Conservation (phyloP, 2,888 invertebrate species). For the Listrodromus nycthemerus region DNA sequence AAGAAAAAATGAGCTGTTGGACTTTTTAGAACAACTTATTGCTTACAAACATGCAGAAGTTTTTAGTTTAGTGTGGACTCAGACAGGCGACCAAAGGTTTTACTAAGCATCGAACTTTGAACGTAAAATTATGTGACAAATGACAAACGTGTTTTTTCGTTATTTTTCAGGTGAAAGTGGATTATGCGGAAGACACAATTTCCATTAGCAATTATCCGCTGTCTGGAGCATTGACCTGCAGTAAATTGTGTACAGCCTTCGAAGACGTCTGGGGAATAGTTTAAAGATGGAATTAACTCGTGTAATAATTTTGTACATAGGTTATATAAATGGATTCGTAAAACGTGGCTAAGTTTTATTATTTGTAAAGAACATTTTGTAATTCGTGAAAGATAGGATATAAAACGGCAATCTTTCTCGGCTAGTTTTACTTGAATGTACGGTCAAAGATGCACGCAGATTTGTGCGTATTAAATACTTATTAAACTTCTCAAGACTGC, state of each 20-base stretch:
- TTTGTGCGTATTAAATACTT: too few species aligned
- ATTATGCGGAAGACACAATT: slow-evolving; percentile 95
- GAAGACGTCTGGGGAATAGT: slow-evolving; percentile 95
- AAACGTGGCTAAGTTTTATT: background rate
- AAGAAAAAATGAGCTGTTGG: too few species aligned
- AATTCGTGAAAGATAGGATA: background rate
- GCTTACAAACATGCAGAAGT: too few species aligned
- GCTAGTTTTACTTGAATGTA: too few species aligned
- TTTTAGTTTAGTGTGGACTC: too few species aligned
- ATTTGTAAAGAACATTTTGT: background rate
- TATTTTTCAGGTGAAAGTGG: slow-evolving; percentile 86
- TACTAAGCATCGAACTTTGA: too few species aligned
- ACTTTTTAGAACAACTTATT: too few species aligned
- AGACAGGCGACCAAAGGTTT: too few species aligned
- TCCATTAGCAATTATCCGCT: slow-evolving; percentile 98
- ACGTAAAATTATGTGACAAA: background rate
- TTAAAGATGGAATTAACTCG: slow-evolving; percentile 58
- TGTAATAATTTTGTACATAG: slow-evolving; percentile 63
- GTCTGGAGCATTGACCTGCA: slow-evolving; percentile 98
- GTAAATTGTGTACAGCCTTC: slow-evolving; percentile 97
- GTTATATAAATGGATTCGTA: slow-evolving; percentile 34
- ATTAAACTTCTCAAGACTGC: too few species aligned
- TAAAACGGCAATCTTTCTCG: background rate
- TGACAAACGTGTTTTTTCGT: slow-evolving; percentile 7
- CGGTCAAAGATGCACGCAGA: too few species aligned